phyloP scores from a whole-genome alignment of 1,140 invertebrate genomes.

The Sesamia nonagrioides region DNA sequence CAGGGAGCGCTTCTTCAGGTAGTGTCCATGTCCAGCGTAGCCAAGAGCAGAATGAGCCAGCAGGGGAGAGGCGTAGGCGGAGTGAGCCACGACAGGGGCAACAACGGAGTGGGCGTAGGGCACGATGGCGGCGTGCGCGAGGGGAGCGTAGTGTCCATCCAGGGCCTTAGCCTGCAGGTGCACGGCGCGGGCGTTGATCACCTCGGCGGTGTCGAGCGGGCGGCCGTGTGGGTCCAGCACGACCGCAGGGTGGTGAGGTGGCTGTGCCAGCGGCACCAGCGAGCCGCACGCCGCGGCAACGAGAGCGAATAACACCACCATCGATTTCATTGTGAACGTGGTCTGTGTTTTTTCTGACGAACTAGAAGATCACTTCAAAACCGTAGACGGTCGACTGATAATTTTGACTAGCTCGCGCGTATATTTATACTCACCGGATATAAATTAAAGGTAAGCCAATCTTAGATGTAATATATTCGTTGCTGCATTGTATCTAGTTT shows the following conservation, averaged over 20 bases:
- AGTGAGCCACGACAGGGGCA: conserved; percentile 69
- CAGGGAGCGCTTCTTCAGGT: conserved; percentile 64
- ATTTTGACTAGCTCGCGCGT: conserved; percentile 65
- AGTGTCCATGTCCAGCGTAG: conserved; percentile 55
- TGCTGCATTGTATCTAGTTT: conserved; percentile 81
- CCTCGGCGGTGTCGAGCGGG: conserved; percentile 76
- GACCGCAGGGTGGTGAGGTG: conserved; percentile 72
- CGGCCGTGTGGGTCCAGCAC: conserved; percentile 80
- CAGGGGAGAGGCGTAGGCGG: conserved; percentile 49
- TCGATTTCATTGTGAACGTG: conserved; percentile 85
- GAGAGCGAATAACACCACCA: conserved; percentile 87
- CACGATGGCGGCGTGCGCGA: conserved; percentile 57
- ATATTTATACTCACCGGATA: conserved; percentile 84
- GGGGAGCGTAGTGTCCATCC: conserved; percentile 61
- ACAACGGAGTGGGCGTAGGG: conserved; percentile 65
- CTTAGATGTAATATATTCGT: conserved; percentile 74
- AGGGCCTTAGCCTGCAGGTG: conserved; percentile 75
- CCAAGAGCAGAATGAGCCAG: conserved; percentile 55
- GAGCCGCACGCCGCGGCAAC: conserved; percentile 68
- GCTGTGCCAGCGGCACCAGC: conserved; percentile 73
- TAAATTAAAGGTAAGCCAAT: conserved; percentile 83
- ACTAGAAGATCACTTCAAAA: conserved; percentile 78
- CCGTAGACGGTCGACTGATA: conserved; percentile 77
- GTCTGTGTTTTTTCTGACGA: conserved; percentile 75
- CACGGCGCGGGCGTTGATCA: conserved; percentile 78